These are phyloP conservation scores for Chromoteleia sp. DNA, from an alignment of 2,888 invertebrate species.

Conservation along the genomic window DNA sequence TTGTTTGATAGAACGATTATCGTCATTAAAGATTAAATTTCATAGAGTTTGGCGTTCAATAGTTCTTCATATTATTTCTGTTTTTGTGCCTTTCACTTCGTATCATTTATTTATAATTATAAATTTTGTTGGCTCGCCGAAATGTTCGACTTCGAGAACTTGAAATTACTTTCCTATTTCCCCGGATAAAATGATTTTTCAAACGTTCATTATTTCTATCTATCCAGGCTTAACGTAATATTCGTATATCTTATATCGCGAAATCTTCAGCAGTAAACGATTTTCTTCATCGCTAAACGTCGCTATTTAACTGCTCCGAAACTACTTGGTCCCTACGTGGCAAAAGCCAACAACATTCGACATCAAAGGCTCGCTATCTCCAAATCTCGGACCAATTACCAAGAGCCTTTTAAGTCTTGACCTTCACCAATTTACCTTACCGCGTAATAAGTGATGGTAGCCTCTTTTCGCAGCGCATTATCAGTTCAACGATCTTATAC, in stretches of 20 bases:
- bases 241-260: conserved; percentile 8
- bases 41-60: too few species aligned
- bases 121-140: too few species aligned
- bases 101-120: too few species aligned
- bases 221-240: background rate
- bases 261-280: conserved; percentile 38
- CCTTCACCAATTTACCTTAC: conserved; percentile 42
- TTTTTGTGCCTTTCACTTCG: too few species aligned
- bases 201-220: background rate
- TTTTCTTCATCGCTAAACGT: conserved; percentile 46
- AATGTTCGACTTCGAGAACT: too few species aligned
- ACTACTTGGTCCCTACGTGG: conserved; percentile 36
- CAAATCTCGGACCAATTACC: conserved; percentile 76
- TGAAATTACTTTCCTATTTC: too few species aligned
- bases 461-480: conserved; percentile 25
- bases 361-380: conserved; percentile 73
- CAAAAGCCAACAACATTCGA: conserved; percentile 58
- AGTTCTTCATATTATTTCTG: too few species aligned
- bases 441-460: conserved; percentile 38
- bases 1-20: too few species aligned
- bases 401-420: conserved; percentile 71
- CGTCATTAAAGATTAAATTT: too few species aligned
- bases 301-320: conserved; percentile 32
- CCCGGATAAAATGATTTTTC: background rate
- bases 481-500: conserved; percentile 39